These are phyloP conservation scores for Lutraria rhynchaena DNA, from an alignment of 1,140 invertebrate species.

Conservation along the genomic window DNA sequence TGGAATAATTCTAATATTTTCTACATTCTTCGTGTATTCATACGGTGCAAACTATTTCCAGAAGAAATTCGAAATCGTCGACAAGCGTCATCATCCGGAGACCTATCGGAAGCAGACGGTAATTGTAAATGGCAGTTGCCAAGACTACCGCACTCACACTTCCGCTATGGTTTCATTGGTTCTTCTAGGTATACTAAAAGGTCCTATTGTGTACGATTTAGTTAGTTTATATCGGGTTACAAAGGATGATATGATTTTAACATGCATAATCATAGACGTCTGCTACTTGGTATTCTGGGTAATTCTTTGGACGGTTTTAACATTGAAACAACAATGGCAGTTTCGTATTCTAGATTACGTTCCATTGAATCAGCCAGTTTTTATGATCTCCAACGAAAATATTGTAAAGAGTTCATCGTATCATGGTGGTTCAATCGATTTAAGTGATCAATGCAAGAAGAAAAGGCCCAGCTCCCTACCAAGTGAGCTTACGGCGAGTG, in stretches of 20 bases:
- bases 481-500: slow-evolving; percentile 57
- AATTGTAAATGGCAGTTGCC: slow-evolving; percentile 67
- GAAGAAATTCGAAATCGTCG: slow-evolving; percentile 70
- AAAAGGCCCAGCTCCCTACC: slow-evolving; percentile 59
- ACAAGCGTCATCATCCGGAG: slow-evolving; percentile 65
- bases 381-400: slow-evolving; percentile 66
- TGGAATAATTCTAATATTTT: slow-evolving; percentile 66
- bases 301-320: slow-evolving; percentile 74
- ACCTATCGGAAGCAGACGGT: slow-evolving; percentile 66
- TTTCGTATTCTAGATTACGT: slow-evolving; percentile 76
- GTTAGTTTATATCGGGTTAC: slow-evolving; percentile 70
- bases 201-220: slow-evolving; percentile 72
- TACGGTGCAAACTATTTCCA: slow-evolving; percentile 74
- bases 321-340: slow-evolving; percentile 76
- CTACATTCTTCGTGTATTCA: slow-evolving; percentile 72
- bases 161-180: slow-evolving; percentile 71
- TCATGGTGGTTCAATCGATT: slow-evolving; percentile 56
- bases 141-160: slow-evolving; percentile 73
- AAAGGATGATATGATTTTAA: slow-evolving; percentile 65
- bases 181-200: slow-evolving; percentile 68
- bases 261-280: slow-evolving; percentile 72
- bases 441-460: slow-evolving; percentile 36
- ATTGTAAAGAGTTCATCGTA: slow-evolving; percentile 65
- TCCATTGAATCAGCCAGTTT: slow-evolving; percentile 66
- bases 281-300: slow-evolving; percentile 75